Percentiles rank a stretch among this genome's conserved stretches.
Evolutionary conservation across 2,113 vertebrate species (phyloP).

Genomic region (Cyphomyrus plagiostoma): DNA sequence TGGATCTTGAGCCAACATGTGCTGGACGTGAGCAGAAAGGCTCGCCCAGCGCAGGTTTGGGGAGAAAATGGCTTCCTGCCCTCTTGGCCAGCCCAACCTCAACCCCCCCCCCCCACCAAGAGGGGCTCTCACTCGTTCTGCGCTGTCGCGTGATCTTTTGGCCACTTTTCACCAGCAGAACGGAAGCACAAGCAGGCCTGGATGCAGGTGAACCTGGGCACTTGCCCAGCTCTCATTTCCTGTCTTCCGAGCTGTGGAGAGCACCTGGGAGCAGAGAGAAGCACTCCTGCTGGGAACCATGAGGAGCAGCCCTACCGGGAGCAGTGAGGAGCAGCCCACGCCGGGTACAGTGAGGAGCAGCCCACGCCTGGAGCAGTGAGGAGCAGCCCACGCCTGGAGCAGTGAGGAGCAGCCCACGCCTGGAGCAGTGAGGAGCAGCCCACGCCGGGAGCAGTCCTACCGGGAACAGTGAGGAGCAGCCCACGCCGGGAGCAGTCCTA

Average conservation of each 20-base stretch:
- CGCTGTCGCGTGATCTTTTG: neutral
- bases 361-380: neutral
- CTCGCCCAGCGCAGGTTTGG: neutral
- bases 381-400: neutral
- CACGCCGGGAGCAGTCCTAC: conserved; percentile 8
- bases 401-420: conserved; percentile 29
- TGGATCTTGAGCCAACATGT: neutral
- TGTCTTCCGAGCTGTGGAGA: conserved; percentile 34
- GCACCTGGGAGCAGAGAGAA: conserved; percentile 41
- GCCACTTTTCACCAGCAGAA: neutral
- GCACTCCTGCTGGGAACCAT: neutral
- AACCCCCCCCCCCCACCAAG: neutral
- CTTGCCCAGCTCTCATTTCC: conserved; percentile 59
- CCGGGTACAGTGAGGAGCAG: conserved; percentile 25
- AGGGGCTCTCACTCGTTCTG: neutral
- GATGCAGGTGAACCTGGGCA: conserved; percentile 57
- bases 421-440: conserved; percentile 34
- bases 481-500: neutral
- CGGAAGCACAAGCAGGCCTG: conserved; percentile 20
- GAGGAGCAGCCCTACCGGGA: conserved; percentile 29
- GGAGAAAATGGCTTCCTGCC: neutral
- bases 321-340: conserved; percentile 21
- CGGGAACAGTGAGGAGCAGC: conserved; percentile 29
- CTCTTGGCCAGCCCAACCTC: neutral
- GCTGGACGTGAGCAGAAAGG: neutral